These are phyloP conservation scores for Passer domesticus DNA, from an alignment of 2,113 vertebrate species.

Conservation along the genomic window DNA sequence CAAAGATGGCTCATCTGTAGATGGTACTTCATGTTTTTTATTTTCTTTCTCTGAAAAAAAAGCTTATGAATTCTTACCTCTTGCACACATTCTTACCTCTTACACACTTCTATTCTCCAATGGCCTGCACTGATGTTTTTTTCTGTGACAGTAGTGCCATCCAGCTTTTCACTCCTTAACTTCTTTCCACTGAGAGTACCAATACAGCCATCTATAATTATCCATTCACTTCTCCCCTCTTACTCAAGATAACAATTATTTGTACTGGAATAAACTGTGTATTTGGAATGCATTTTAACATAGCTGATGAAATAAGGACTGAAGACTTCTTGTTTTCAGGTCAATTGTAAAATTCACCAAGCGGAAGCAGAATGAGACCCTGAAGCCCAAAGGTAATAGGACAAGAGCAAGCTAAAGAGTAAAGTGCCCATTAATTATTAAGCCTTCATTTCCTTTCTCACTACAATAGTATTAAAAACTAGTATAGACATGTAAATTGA, in stretches of 20 bases:
- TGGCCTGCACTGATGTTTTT: neutral
- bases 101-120: neutral
- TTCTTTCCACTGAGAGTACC: neutral
- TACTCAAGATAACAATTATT: neutral
- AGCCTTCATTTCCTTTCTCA: neutral
- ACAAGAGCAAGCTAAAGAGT: neutral
- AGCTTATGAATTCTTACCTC: neutral
- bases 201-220: neutral
- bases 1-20: neutral
- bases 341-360: neutral
- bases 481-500: neutral
- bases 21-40: neutral
- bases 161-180: neutral
- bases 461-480: neutral
- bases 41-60: neutral
- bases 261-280: neutral
- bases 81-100: neutral
- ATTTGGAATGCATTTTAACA: slow-evolving; percentile 31
- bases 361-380: neutral
- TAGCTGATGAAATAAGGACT: neutral
- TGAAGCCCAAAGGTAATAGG: neutral
- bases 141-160: neutral
- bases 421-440: neutral
- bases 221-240: neutral
- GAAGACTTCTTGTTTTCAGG: neutral